Conservation (phyloP, 2,888 invertebrate species). For the Drosophila pseudotalamancana region DNA sequence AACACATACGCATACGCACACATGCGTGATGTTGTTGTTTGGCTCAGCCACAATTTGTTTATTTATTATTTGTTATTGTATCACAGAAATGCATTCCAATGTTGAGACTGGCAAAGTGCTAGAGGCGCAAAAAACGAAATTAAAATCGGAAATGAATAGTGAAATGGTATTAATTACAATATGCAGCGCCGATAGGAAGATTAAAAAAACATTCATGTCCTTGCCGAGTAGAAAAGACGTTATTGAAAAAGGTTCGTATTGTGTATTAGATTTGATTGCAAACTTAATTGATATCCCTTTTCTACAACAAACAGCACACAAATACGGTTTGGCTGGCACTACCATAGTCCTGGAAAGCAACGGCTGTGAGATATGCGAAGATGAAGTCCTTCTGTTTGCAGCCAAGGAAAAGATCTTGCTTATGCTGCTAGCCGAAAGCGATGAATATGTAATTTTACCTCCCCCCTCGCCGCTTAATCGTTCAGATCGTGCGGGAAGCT, state of each 20-base stretch:
- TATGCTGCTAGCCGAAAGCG: conserved; percentile 63
- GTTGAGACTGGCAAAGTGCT: conserved; percentile 41
- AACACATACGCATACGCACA: neutral
- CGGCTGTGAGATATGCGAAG: conserved; percentile 71
- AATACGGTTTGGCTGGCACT: conserved; percentile 62
- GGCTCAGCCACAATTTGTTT: conserved; percentile 31
- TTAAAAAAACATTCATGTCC: conserved; percentile 74
- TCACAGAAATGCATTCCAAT: conserved; percentile 54
- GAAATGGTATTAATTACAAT: conserved; percentile 75
- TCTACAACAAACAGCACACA: conserved; percentile 56
- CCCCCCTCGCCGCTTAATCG: conserved; percentile 73
- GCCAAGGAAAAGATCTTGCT: conserved; percentile 70
- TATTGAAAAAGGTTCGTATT: conserved; percentile 59
- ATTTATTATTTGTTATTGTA: conserved; percentile 11
- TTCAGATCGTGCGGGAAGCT: conserved; percentile 72
- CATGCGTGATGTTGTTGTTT: conserved; percentile 21
- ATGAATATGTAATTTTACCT: conserved; percentile 69
- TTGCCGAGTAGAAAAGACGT: conserved; percentile 70
- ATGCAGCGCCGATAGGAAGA: conserved; percentile 71
- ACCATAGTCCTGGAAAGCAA: conserved; percentile 70
- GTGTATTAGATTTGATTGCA: neutral
- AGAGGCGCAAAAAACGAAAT: conserved; percentile 46
- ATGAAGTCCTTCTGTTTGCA: conserved; percentile 69
- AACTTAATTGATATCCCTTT: neutral
- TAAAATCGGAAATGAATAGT: conserved; percentile 48